Base-by-base conservation (phyloP, 2,113 vertebrate genomes). In the Callopanchax toddi region DNA sequence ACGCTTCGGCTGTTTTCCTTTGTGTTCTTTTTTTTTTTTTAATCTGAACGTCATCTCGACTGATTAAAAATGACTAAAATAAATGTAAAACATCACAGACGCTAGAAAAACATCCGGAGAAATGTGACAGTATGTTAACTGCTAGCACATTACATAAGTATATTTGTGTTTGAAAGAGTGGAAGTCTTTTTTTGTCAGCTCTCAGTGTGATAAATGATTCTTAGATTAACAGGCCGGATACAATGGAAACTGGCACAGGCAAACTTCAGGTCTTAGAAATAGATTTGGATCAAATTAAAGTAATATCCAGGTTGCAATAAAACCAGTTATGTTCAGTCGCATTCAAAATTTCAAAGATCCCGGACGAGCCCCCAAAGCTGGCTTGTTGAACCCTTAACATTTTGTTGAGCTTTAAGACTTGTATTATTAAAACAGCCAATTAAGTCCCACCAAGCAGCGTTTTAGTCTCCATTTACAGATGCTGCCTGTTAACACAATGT, bases 211-310 rank as follows among this genome's bases (percentile, higher is more conserved):
- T 78, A 42, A 45, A 88, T 58, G 71, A 52, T 42, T 67, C 37
- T 43, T 21, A 26, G 82, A 87, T 78, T 68, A 58, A 83, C 78
- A 65, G 60, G 46, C 50, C 45, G 67, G 80, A 78, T 76, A 78
- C 57, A 1, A 6, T 70, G 79, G 53, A 72, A 72, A 68, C 16
- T 10, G 54, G 26, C 60, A 61, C 20, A 44, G 9, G 48, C 34
- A 25, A 45, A 66, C 42, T 67, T 32, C 10, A 69, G 75, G 67
- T 45, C 44, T 48, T 22, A 15, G 25, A 58, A 4, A 29, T 29
- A 5, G 26, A 4, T 7, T 29, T 29, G 26, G 26, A 29, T 29
- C 4, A 29, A 29, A 29, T 1, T 29, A 1, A 29, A 7, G 26
- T 29, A 4, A 5, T 5, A 29, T 29, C 4, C 26, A 29, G 26